Conservation (phyloP, 2,113 vertebrate species). For the Sphyrna mokarran region DNA sequence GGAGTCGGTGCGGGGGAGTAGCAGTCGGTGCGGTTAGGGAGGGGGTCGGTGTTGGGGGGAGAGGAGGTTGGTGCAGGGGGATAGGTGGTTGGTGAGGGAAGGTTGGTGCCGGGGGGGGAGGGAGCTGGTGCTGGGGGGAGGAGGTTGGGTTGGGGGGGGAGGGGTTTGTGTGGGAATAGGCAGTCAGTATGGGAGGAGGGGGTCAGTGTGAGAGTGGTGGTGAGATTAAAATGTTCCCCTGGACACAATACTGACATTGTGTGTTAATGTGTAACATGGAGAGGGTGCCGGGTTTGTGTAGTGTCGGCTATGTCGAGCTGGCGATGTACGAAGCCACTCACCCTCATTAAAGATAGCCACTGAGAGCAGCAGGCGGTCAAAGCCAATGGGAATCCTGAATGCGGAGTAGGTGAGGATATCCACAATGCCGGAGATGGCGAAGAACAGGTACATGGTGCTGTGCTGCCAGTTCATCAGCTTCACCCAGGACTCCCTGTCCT, state of each 20-base stretch:
- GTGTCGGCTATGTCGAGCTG: neutral
- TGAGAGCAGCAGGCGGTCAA: constrained; percentile 69
- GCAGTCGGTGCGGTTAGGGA: no score
- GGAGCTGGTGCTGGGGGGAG: no score
- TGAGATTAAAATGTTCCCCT: neutral
- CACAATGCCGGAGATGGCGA: constrained; percentile 62
- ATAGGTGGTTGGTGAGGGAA: no score
- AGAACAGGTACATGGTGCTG: constrained; percentile 95
- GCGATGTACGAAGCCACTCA: constrained; percentile 42
- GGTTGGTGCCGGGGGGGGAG: no score
- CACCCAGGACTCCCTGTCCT: constrained; percentile 57
- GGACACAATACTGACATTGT: neutral
- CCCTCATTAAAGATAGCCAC: constrained; percentile 80
- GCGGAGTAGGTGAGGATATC: constrained; percentile 56
- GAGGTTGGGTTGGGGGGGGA: accelerated
- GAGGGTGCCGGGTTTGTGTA: neutral
- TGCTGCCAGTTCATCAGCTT: constrained; percentile 99
- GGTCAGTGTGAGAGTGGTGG: neutral
- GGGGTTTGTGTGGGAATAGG: no score
- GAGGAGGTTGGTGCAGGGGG: no score
- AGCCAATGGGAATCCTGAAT: constrained; percentile 54
- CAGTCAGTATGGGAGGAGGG: neutral
- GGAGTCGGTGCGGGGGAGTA: no score
- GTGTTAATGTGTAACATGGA: neutral
- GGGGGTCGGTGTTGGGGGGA: no score